Base-by-base conservation (phyloP, 2,113 vertebrate genomes). In the Actenoides lindsayi region DNA sequence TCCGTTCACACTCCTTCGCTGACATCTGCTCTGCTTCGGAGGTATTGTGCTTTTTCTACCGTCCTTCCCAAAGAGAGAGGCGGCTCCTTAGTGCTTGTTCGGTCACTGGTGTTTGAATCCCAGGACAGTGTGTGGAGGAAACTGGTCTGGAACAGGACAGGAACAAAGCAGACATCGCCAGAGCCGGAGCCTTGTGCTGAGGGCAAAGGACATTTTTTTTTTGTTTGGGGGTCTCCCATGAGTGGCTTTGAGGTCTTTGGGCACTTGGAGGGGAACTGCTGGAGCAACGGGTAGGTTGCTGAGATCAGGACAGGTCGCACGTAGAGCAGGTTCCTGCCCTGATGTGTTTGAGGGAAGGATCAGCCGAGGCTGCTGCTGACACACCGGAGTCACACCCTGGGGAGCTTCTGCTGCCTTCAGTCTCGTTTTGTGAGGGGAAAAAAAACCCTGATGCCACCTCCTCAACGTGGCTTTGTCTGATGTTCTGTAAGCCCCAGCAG, bases 381-480 rank as follows among this genome's bases (percentile, higher is more conserved):
- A 25, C 14, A 0, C 42, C 50, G 35, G 33, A 14, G 41, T 51
- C 46, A 18, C 56, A 27, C 13, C 5, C 0, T 0, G n/a, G 8
- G 53, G 56, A 64, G 50, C 63, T 69, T 8, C 74, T 77, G 77
- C 59, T 31, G 53, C 53, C 42, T 37, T 57, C 13, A 35, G 56
- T 42, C 27, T 39, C 6, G 27, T 83, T 73, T 53, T n/a, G 28
- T 27, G 53, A 33, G 1, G 6, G 1, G 6, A 3, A 14, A 30
- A 78, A 51, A 18, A 35, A 41, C 41, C 16, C 25, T 24, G n/a
- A 21, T 19, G 10, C 19, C 31, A 5, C 11, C 79, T 73, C 42
- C 48, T 16, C 51, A 16, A 37, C 8, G 1, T 16, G 16, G 54
- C 48, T 77, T 17, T 77, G n/a, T 41, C 27, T 16, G 24, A 25